A percentile compares a stretch with the other conserved stretches of the same genome.
Conservation (phyloP, 2,888 invertebrate genomes). For the Gastracanthus pulcherrimus region DNA sequence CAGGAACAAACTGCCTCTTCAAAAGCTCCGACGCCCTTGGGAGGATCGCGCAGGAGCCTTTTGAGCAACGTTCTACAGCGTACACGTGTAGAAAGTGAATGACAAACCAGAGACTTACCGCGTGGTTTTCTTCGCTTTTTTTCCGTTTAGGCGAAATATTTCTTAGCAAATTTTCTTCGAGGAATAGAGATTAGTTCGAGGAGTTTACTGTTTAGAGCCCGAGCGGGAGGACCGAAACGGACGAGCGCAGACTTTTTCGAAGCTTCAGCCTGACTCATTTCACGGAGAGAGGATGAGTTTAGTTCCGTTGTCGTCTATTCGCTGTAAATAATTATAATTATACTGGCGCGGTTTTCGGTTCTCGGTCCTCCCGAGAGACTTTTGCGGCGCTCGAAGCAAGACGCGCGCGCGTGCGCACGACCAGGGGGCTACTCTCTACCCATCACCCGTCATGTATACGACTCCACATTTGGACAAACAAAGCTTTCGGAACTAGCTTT, state of each 20-base stretch:
- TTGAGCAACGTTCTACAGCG: constrained; percentile 19
- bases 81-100: constrained; percentile 9
- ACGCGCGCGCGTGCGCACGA: background rate
- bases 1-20: constrained; percentile 43
- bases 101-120: constrained; percentile 22
- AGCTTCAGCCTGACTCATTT: constrained; percentile 9
- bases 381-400: constrained; percentile 6
- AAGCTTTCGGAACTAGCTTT: constrained; percentile 19
- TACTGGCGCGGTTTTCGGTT: background rate
- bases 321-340: constrained; percentile 45
- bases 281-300: constrained; percentile 6
- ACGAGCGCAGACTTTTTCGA: constrained; percentile 5
- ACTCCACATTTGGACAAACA: background rate
- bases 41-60: constrained; percentile 1
- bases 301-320: constrained; percentile 14
- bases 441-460: constrained; percentile 5
- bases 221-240: constrained; percentile 17
- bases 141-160: constrained; percentile 34
- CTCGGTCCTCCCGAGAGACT: constrained; percentile 3
- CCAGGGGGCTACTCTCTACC: too few relatives aligned
- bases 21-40: constrained; percentile 28
- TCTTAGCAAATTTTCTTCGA: constrained; percentile 35
- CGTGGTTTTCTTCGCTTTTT: constrained; percentile 23
- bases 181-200: constrained; percentile 14
- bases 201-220: background rate